phyloP scores from a whole-genome alignment of 2,888 invertebrate species.

The Agrochola litura region DNA sequence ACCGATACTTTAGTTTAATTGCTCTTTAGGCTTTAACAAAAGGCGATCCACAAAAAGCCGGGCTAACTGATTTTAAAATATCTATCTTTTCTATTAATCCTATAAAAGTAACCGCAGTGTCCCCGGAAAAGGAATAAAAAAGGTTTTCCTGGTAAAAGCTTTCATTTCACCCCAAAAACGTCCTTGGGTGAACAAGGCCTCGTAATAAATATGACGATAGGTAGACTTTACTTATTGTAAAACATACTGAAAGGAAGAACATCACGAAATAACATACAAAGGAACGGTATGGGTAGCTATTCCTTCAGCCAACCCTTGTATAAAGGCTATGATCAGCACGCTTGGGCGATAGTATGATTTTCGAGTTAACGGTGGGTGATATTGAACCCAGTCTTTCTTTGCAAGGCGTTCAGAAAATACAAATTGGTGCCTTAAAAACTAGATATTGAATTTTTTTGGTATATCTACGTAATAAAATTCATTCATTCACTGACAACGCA shows the following conservation, averaged over 20 bases:
- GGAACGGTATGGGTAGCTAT: not conserved
- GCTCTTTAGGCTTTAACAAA: conserved; percentile 27
- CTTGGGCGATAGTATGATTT: not conserved
- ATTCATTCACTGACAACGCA: too few species aligned
- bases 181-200: not conserved
- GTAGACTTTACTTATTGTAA: not conserved
- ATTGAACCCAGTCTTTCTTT: not conserved
- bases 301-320: not conserved
- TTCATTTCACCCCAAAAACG: conserved; percentile 10
- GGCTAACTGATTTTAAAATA: conserved; percentile 22
- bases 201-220: not conserved
- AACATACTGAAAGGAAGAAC: not conserved
- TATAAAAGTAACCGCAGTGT: conserved; percentile 4
- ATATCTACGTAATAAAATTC: too few species aligned
- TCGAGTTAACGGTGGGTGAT: too few species aligned
- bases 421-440: not conserved
- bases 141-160: conserved; percentile 14
- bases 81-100: conserved; percentile 31
- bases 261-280: not conserved
- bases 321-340: not conserved
- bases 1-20: conserved; percentile 43
- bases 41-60: conserved; percentile 14
- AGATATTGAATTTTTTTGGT: not conserved
- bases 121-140: not conserved
- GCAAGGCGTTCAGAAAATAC: not conserved